phyloP scores from a whole-genome alignment of 2,888 invertebrate species.

The Cinara cedri region DNA sequence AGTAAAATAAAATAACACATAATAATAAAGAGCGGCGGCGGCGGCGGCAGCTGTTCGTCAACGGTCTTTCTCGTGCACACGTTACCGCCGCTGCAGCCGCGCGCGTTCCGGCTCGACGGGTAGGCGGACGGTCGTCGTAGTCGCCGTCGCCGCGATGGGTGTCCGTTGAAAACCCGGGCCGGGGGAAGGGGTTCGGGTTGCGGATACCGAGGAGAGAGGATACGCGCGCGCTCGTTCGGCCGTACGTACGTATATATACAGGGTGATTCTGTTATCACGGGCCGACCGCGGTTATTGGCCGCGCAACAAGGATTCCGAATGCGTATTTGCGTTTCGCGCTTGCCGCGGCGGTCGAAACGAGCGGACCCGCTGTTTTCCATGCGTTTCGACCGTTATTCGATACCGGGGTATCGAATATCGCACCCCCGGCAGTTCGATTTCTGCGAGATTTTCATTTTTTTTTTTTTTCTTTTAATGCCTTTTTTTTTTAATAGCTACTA shows the following conservation, averaged over 20 bases:
- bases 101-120: conserved; percentile 42
- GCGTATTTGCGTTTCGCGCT: too few relatives aligned
- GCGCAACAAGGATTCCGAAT: too few relatives aligned
- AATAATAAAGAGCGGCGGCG: not conserved
- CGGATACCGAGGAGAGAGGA: not conserved
- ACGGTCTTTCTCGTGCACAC: conserved; percentile 48
- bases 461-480: too few relatives aligned
- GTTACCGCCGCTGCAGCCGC: not conserved
- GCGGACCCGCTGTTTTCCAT: too few relatives aligned
- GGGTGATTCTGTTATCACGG: not conserved
- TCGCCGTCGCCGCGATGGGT: conserved; percentile 18
- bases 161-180: conserved; percentile 4
- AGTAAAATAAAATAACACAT: conserved; percentile 1
- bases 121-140: conserved; percentile 31
- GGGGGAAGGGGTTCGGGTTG: not conserved
- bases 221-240: not conserved
- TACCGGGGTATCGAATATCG: too few relatives aligned
- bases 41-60: conserved; percentile 52
- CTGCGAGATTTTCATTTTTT: too few relatives aligned
- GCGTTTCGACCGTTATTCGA: too few relatives aligned
- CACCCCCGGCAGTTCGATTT: too few relatives aligned
- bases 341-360: too few relatives aligned
- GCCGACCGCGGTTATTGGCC: too few relatives aligned
- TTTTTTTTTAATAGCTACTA: too few relatives aligned
- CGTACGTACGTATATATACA: too few relatives aligned